Base-by-base conservation (phyloP, 2,888 invertebrate genomes). In the Phortica okadai region DNA sequence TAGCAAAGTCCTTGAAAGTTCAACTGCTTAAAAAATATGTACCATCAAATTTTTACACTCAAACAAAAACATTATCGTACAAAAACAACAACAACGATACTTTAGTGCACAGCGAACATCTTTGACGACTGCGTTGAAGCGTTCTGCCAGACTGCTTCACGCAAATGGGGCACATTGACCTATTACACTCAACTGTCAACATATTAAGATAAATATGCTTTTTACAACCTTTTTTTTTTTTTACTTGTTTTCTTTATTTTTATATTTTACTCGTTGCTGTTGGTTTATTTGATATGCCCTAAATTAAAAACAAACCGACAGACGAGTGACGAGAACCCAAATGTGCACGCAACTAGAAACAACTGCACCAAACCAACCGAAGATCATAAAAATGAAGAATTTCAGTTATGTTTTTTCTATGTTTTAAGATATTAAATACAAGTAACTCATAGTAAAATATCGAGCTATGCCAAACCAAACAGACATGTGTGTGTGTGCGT, bases 141-240 rank as follows among this genome's bases (percentile, higher is more conserved):
- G 8, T 50, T 50, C 50, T 50, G 50, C 50, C 50, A 50, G 50
- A 50, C 50, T 50, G 50, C 50, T 50, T 50, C 50, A 50, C 10
- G 50, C 50, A 50, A 50, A 14, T 14, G 50, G 50, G 10, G 69
- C 69, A 69, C 69, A 69, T 50, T 69, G 69, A 69, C 69, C 69
- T 69, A 69, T 45, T 41, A 50, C 69, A 69, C 21, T 69, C 45
- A 69, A 69, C 70, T 72, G 70, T 72, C 70, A 72, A 72, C 70
- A 72, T 72, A 72, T 72, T 72, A 72, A 72, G 70, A 72, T 72
- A 72, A 54, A 72, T 72, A 25, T 72, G 45, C 33, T 72, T 72
- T 72, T 72, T 72, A 72, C 44, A 25, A 50, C 14, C 33, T 54
- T 54, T 54, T 50, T 25, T n/a, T 10, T 21, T 56, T 7, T 56